Evolutionary conservation across 23 tunicate species (phyloP), one percentile per base, ranked within the genome.

Genomic region (Ciona savignyi): DNA sequence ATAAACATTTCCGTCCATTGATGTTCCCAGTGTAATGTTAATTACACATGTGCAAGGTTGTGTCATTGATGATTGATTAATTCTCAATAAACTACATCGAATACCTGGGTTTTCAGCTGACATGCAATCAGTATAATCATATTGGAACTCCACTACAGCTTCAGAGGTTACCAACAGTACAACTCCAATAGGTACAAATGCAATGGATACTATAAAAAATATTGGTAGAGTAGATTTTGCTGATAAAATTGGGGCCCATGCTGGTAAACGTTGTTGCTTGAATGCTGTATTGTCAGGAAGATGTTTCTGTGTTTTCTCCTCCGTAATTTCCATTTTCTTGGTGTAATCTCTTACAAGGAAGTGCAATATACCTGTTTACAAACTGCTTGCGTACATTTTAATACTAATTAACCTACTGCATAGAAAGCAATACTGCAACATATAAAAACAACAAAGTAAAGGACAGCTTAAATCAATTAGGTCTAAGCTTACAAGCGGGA

Each of bases 231-330:
- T 95, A 61, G 95, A 83, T 49, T 87, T 78, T 21, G 99, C 72
- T 2, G 86, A 67, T 11, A 87, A 63, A 0, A 94, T 66, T 22
- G 99, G 99, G 27, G 87, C 90, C 99, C 99, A 94, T 2, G 99
- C 99, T n/a, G 99, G 90, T 19, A 94, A 31, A 1, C 90, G 74
- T 65, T 94, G 99, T 60, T 94, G 99, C 70, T 94, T 94, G 83
- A 94, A 94, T 0, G 99, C 99, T 29, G 99, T 86, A 74, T 94
- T 87, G 68, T 88, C 90, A n/a, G 99, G 99, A 63, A 61, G 77
- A 6, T 76, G 75, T 24, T 9, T 23, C 56, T 42, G 9, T 42
- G 9, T 15, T 42, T 42, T 42, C 15, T 42, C 56, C 56, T 6
- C 15, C 11, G 15, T 15, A 42, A 42, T 15, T 42, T 9, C 9